Evolutionary conservation across 2,888 invertebrate species (phyloP), one percentile per base, ranked within the genome.

Genomic region (Periphyllus acericola): DNA sequence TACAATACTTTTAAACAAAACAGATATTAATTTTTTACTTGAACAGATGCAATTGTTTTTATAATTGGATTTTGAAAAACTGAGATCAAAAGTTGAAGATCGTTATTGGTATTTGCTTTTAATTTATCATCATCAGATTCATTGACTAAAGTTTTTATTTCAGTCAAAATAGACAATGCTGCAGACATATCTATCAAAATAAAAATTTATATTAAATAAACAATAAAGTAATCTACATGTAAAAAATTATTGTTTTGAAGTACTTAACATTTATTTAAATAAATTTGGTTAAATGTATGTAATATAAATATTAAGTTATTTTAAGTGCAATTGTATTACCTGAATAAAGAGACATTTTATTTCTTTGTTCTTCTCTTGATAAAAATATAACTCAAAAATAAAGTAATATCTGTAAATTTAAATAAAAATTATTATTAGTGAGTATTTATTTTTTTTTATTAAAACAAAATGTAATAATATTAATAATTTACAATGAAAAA

Each of bases 151-250:
- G 95, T 94, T 92, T 97, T 97, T 60, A 98, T 96, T 90, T 96
- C 96, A 92, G 97, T 97, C 91, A 98, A 93, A 91, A 97, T 94
- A 92, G 96, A 96, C 90, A 97, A 93, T 89, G 97, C 97, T 91
- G 96, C 96, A 68, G 97, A 97, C 91, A 97, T 96, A 93, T 97
- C 97, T 92, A 93, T 32, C 91, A 90, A 90, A 89, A 89, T 83
- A 80, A 84, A 52, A 34, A 76, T 83, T 1, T 72, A 19, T 21
- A 83, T 83, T 21, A 60, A 71, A 68, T n/a, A 52, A 17, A 8
- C 25, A 32, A 75, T 40, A 46, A 5, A 25, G 68, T 46, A 84
- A n/a, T 3, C 0, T 52, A 8, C 11, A 25, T 72, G 29, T 9
- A 71, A 29, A 71, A 29, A 71, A 72, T 72, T n/a, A 34, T 32